Conservation (phyloP, 2,888 invertebrate species). For the Acholoe squamosa region DNA sequence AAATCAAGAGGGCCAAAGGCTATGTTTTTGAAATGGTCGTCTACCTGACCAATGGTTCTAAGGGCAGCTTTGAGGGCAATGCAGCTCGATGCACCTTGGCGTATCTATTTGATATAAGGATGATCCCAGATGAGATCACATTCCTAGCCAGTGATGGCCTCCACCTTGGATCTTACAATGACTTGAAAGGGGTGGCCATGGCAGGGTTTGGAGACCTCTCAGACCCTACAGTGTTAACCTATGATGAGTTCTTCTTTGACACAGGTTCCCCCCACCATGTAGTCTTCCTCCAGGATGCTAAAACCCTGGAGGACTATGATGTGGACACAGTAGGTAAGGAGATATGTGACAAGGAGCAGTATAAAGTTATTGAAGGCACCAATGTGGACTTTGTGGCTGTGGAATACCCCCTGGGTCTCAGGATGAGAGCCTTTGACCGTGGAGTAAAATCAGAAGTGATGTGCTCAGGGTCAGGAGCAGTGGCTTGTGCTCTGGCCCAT, state of each 20-base stretch:
- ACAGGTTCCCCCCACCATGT: conserved; percentile 73
- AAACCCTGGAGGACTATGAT: conserved; percentile 64
- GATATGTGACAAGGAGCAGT: conserved; percentile 62
- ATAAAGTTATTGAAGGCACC: conserved; percentile 65
- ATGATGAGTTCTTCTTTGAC: conserved; percentile 69
- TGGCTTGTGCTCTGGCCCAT: conserved; percentile 69
- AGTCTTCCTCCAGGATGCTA: conserved; percentile 66
- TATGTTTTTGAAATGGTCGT: conserved; percentile 68
- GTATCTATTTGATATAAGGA: too few species aligned
- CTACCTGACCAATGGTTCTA: conserved; percentile 70
- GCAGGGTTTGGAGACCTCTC: conserved; percentile 37
- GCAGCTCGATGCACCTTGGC: conserved; percentile 71
- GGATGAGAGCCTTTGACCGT: conserved; percentile 72
- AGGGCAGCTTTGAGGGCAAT: conserved; percentile 72
- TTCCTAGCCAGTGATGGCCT: conserved; percentile 53
- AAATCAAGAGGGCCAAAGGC: neutral
- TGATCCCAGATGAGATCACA: conserved; percentile 51
- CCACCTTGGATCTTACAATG: neutral
- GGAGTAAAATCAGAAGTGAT: conserved; percentile 73
- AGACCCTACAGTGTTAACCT: neutral
- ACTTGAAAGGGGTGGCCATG: neutral
- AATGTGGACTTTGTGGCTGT: conserved; percentile 72
- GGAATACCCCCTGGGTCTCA: neutral
- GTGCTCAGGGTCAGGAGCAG: conserved; percentile 74
- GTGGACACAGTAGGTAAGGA: conserved; percentile 66